These are phyloP conservation scores for Morone saxatilis DNA, from an alignment of 2,113 vertebrate species.

Conservation along the genomic window DNA sequence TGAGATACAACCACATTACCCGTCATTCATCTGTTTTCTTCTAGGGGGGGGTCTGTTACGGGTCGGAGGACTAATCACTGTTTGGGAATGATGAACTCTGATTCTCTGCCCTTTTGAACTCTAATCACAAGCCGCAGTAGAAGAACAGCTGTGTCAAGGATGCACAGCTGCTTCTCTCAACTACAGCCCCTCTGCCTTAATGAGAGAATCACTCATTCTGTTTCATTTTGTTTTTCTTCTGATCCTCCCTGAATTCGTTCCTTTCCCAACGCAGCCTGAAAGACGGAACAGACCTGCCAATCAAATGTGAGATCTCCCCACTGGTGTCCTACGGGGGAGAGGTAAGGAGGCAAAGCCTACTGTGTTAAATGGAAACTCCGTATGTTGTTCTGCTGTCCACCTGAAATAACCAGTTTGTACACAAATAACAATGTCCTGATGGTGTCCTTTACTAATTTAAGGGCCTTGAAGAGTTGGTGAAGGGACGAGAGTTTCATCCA, in stretches of 20 bases:
- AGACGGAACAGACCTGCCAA: conserved; percentile 93
- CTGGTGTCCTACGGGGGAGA: conserved; percentile 95
- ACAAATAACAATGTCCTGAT: not conserved
- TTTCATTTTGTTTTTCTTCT: conserved; percentile 25
- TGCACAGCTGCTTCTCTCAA: conserved; percentile 59
- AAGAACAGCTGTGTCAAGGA: conserved; percentile 68
- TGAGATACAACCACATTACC: conserved; percentile 15
- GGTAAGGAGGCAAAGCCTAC: conserved; percentile 81
- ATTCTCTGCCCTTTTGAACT: conserved; percentile 68
- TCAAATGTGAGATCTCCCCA: conserved; percentile 98
- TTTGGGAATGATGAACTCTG: conserved; percentile 52
- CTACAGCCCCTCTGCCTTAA: conserved; percentile 18
- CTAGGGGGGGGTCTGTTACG: conserved; percentile 41
- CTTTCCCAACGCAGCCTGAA: conserved; percentile 87
- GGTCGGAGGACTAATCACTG: conserved; percentile 66
- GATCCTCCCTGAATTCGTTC: conserved; percentile 23
- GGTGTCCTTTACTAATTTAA: conserved; percentile 50
- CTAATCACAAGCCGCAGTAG: conserved; percentile 70
- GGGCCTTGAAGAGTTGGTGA: conserved; percentile 91
- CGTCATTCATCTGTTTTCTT: conserved; percentile 63
- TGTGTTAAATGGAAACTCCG: conserved; percentile 12
- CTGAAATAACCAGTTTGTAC: not conserved
- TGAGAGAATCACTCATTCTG: conserved; percentile 23
- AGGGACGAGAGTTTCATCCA: conserved; percentile 87
- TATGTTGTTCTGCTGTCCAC: conserved; percentile 9